Percentiles rank a stretch among this genome's conserved stretches.
These are phyloP conservation scores for Poeciliopsis turneri DNA, from an alignment of 2,797 vertebrate species.

Conservation along the genomic window DNA sequence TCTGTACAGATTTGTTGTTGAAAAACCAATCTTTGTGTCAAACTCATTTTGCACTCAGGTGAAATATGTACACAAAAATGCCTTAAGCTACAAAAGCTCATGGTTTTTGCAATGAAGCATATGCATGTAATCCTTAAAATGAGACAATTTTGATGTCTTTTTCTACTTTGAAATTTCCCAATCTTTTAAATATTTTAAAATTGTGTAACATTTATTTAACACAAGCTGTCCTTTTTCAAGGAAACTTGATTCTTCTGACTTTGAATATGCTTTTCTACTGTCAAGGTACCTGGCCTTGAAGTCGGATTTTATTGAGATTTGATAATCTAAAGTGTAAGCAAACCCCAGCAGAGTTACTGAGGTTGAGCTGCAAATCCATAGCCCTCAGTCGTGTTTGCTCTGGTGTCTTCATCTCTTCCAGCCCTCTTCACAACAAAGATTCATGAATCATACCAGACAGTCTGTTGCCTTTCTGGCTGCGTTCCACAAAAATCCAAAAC, in stretches of 20 bases:
- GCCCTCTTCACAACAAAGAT: neutral
- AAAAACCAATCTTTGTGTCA: neutral
- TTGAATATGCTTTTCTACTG: neutral
- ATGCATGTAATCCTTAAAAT: neutral
- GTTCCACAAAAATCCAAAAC: slow-evolving; percentile 8
- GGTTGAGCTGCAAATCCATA: slow-evolving; percentile 20
- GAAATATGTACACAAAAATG: neutral
- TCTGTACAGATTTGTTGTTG: neutral
- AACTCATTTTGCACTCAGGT: neutral
- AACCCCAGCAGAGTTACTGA: slow-evolving; percentile 13
- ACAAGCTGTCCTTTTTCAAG: neutral
- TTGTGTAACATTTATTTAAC: neutral
- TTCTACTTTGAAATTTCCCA: neutral
- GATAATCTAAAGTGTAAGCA: neutral
- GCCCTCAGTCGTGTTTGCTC: slow-evolving; percentile 1
- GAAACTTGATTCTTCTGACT: neutral
- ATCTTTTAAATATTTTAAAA: neutral
- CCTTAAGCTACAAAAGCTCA: neutral
- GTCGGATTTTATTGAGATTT: neutral
- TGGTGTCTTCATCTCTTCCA: slow-evolving; percentile 10
- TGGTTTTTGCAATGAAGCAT: neutral
- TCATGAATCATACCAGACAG: slow-evolving; percentile 11
- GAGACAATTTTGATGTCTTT: neutral
- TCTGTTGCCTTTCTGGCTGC: neutral
- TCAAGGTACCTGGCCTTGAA: neutral